phyloP scores from a whole-genome alignment of 64 coral and sea anemone genomes.

The Anthopleura sola region DNA sequence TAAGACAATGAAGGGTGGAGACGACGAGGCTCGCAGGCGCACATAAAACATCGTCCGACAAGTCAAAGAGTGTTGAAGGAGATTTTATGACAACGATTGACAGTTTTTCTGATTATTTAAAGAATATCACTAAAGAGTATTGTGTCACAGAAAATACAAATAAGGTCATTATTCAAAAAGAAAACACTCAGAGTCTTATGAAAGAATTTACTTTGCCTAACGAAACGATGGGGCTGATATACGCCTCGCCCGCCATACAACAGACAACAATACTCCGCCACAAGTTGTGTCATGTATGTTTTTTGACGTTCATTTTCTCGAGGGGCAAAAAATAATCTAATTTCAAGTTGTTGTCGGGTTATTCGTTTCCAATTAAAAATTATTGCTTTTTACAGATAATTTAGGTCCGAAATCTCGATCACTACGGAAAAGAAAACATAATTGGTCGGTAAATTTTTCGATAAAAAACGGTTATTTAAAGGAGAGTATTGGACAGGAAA shows the following conservation, averaged over 20 bases:
- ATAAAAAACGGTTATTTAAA: conserved; percentile 14
- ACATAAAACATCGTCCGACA: not conserved
- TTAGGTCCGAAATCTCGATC: conserved; percentile 22
- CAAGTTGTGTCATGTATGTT: not conserved
- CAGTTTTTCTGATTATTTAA: conserved; percentile 10
- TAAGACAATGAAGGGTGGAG: conserved; percentile 1
- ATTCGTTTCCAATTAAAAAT: conserved; percentile 31
- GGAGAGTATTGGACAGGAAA: conserved; percentile 19
- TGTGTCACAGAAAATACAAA: conserved; percentile 14
- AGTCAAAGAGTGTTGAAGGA: conserved; percentile 16
- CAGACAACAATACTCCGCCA: not conserved
- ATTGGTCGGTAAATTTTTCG: conserved; percentile 17
- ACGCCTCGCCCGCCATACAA: not conserved
- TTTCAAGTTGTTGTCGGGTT: conserved; percentile 19
- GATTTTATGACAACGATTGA: conserved; percentile 14
- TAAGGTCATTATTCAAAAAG: conserved; percentile 10
- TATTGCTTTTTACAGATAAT: conserved; percentile 28
- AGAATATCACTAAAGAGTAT: conserved; percentile 23
- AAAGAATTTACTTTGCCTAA: not conserved
- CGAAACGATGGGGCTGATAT: conserved; percentile 8
- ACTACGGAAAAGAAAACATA: not conserved
- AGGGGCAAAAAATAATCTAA: conserved; percentile 22
- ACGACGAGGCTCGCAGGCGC: not conserved
- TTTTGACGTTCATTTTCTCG: conserved; percentile 3
- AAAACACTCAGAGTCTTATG: not conserved